Base-by-base conservation (phyloP, 2,113 vertebrate genomes). In the Arothron firmamentum region DNA sequence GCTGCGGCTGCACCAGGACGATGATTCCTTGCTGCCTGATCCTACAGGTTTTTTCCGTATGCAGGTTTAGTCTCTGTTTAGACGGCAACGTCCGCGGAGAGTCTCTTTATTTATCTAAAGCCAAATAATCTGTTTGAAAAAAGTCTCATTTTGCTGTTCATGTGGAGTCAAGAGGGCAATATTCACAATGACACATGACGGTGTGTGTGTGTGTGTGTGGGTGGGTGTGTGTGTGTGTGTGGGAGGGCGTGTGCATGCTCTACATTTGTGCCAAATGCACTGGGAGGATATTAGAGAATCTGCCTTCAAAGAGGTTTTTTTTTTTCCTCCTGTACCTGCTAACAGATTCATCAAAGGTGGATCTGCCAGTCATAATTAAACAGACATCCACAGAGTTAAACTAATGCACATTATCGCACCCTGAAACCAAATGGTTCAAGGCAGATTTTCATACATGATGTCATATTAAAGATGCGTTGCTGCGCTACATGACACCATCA, bases 141-240 rank as follows among this genome's bases (percentile, higher is more conserved):
- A 59, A 75, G 57, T 68, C 64, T 79, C 42, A 77, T 59, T 38
- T 64, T 62, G 72, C 57, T 65, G 63, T 61, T 73, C 59, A 69
- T 79, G 64, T 80, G 65, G 58, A 83, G 85, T 76, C 59, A 61
- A 61, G 62, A 42, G 53, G 59, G 55, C 62, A 56, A 56, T 54
- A 17, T 28, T 74, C 81, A 81, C 79, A 81, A 64, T 80, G 73
- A 82, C 73, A 74, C 72, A 79, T 74, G 79, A 81, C 25, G 65
- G 58, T 64, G 62, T 59, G 42, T 19, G 19, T 21, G 48, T 20
- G 18, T 50, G 48, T 6, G 48, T 12, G 19, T 20, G 18, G 2
- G 19, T 4, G 18, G 21, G 48, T 11, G 12, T 50, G 48, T 19
- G 48, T 23, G 49, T 7, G 12, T 45, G 43, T 17, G 43, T 45